Conservation (phyloP, 2,113 vertebrate species). For the Corvus moneduloides region DNA sequence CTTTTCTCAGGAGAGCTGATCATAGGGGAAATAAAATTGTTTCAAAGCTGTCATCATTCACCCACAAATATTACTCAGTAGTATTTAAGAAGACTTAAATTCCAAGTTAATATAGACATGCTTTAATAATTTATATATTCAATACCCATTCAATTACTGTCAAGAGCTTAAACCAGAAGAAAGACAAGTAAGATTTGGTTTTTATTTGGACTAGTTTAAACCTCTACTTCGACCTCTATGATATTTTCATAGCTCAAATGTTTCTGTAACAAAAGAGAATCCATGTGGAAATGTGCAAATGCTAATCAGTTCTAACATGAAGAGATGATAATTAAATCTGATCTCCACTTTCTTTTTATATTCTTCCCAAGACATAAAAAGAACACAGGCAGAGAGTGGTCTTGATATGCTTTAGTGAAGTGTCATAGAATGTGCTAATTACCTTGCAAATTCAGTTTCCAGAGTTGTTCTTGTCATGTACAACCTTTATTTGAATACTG, state of each 20-base stretch:
- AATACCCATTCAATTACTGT: neutral
- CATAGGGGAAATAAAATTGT: neutral
- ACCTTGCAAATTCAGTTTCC: neutral
- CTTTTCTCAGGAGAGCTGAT: neutral
- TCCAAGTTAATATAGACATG: neutral
- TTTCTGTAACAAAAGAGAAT: neutral
- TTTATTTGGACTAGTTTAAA: neutral
- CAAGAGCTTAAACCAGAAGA: neutral
- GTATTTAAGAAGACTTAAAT: neutral
- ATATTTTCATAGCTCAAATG: neutral
- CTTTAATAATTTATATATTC: neutral
- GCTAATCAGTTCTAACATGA: neutral
- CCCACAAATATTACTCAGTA: neutral
- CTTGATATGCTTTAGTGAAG: neutral
- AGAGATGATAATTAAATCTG: constrained; percentile 17
- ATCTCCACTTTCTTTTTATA: neutral
- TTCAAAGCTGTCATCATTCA: neutral
- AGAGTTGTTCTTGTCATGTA: neutral
- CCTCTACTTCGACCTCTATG: neutral
- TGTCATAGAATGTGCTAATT: neutral
- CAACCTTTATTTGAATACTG: neutral
- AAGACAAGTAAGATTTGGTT: neutral
- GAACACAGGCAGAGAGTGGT: neutral
- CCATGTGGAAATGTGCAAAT: neutral
- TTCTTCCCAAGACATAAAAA: neutral